phyloP scores from a whole-genome alignment of 2,888 invertebrate species.

The Chalcis sispes region DNA sequence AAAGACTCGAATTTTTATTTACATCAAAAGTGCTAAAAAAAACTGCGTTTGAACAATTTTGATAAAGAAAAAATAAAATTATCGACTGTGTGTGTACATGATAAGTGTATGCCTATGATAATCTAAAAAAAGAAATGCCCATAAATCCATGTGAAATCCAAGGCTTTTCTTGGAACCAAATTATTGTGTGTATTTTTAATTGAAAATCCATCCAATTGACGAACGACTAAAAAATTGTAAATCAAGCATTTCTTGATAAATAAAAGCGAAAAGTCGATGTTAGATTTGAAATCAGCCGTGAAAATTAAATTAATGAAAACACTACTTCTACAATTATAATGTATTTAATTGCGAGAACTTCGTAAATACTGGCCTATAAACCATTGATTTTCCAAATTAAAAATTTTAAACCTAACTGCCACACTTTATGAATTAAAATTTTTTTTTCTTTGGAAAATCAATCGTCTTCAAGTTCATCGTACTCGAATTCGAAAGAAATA shows the following conservation, averaged over 20 bases:
- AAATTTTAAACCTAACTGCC: neutral
- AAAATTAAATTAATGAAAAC: neutral
- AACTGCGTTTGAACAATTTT: slow-evolving; percentile 30
- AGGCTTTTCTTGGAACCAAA: neutral
- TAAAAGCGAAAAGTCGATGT: neutral
- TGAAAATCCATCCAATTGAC: slow-evolving; percentile 15
- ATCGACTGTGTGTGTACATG: slow-evolving; percentile 12
- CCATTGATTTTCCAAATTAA: neutral
- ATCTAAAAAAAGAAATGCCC: slow-evolving; percentile 15
- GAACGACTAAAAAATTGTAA: neutral
- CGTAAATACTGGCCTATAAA: neutral
- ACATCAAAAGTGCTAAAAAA: slow-evolving; percentile 30
- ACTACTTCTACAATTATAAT: too few species aligned
- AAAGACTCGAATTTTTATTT: slow-evolving; percentile 27
- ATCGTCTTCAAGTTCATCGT: neutral
- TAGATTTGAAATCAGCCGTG: neutral
- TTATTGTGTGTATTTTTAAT: neutral
- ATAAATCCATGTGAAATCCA: neutral
- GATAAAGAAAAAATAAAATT: slow-evolving; percentile 17
- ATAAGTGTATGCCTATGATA: slow-evolving; percentile 9
- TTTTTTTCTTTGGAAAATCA: neutral
- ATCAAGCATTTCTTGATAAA: slow-evolving; percentile 6
- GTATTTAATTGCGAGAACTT: neutral
- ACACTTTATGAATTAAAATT: neutral
- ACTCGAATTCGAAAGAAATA: neutral